Percentiles rank a stretch among this genome's conserved stretches.
phyloP scores from a whole-genome alignment of 2,797 vertebrate genomes.

The Chromis chromis region DNA sequence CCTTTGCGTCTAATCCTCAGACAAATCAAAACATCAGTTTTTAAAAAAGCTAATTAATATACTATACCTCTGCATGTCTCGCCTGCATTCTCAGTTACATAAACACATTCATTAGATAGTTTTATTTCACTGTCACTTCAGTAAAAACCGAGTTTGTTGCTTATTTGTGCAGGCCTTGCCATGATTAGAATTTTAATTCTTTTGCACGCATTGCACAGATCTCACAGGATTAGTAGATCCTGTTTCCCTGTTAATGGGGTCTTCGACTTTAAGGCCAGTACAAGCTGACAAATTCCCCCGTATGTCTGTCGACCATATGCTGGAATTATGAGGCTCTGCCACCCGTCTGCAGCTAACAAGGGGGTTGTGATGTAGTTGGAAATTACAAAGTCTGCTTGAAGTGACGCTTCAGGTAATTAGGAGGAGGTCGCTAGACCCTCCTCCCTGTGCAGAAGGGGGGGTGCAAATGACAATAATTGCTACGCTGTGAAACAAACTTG shows the following conservation, averaged over 20 bases:
- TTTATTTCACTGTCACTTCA: conserved; percentile 65
- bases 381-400: conserved; percentile 79
- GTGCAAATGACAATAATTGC: conserved; percentile 83
- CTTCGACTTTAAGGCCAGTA: conserved; percentile 82
- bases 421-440: conserved; percentile 73
- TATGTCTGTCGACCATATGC: conserved; percentile 80
- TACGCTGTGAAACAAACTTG: conserved; percentile 75
- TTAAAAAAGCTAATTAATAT: conserved; percentile 12
- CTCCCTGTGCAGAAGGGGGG: conserved; percentile 59
- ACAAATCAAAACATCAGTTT: conserved; percentile 4
- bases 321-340: conserved; percentile 72
- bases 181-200: conserved; percentile 71
- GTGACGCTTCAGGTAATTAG: conserved; percentile 83
- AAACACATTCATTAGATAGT: conserved; percentile 67
- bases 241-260: conserved; percentile 83
- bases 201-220: conserved; percentile 77
- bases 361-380: conserved; percentile 76
- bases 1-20: conserved; percentile 12
- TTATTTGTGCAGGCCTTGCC: conserved; percentile 51
- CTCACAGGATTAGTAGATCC: conserved; percentile 80
- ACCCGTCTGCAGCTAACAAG: conserved; percentile 78
- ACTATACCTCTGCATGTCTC: conserved; percentile 17
- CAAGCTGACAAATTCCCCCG: conserved; percentile 76
- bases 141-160: conserved; percentile 62
- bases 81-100: conserved; percentile 11